phyloP scores from a whole-genome alignment of 1,140 invertebrate species.

The Monochamus saltuarius region DNA sequence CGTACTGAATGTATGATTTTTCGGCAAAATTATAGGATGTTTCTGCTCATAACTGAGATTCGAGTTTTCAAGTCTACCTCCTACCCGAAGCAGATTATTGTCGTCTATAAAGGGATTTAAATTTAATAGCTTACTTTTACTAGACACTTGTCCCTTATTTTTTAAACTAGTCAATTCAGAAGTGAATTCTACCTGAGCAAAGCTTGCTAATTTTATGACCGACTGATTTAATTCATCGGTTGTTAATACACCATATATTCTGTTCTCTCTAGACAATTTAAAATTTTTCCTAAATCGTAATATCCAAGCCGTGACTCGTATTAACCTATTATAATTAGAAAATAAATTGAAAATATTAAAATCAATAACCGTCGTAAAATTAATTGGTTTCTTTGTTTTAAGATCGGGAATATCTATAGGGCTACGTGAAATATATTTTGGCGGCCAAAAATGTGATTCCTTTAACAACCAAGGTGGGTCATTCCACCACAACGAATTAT shows the following conservation, averaged over 20 bases:
- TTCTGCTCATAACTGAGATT: slow-evolving; percentile 22
- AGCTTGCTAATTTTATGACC: no score
- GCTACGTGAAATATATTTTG: no score
- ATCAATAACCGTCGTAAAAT: no score
- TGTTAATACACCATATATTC: not conserved
- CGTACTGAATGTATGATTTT: slow-evolving; percentile 27
- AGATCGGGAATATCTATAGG: no score
- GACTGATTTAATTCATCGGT: no score
- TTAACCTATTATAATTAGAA: slow-evolving; percentile 4
- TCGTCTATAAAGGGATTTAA: slow-evolving; percentile 51
- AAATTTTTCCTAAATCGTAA: not conserved
- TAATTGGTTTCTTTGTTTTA: no score
- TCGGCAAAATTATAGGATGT: slow-evolving; percentile 33
- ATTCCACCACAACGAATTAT: slow-evolving; percentile 45
- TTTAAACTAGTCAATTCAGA: no score
- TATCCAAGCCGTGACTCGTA: not conserved
- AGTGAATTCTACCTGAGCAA: no score
- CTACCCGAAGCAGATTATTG: slow-evolving; percentile 48
- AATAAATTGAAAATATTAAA: not conserved
- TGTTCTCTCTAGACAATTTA: not conserved
- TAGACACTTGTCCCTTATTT: no score
- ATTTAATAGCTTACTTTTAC: not conserved
- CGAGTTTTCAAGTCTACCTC: slow-evolving; percentile 41
- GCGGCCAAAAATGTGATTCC: not conserved
- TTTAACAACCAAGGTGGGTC: slow-evolving; percentile 28